These are phyloP conservation scores for Stictocephala bisonia DNA, from an alignment of 2,888 invertebrate genomes.

Conservation along the genomic window DNA sequence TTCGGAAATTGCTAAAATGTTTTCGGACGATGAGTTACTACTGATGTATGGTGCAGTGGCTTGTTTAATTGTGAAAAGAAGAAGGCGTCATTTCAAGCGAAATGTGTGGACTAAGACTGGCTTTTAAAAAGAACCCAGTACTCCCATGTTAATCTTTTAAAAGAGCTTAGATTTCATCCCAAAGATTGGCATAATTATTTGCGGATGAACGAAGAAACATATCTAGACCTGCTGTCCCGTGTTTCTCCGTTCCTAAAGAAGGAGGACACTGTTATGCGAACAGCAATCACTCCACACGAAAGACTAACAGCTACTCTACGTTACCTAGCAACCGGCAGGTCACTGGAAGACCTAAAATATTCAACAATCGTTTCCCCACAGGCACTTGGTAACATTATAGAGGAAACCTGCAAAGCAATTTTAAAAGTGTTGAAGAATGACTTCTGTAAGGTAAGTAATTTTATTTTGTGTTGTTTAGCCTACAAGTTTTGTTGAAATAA, in stretches of 20 bases:
- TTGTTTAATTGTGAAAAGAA: too few relatives aligned
- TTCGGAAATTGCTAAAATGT: too few relatives aligned
- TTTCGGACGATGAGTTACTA: too few relatives aligned
- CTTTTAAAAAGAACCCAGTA: not conserved
- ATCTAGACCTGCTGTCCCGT: constrained; percentile 32
- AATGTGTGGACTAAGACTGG: too few relatives aligned
- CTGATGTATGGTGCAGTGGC: too few relatives aligned
- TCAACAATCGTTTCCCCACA: constrained; percentile 41
- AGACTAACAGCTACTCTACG: constrained; percentile 48
- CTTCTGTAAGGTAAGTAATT: too few relatives aligned
- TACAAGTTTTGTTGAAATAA: too few relatives aligned
- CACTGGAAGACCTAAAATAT: too few relatives aligned
- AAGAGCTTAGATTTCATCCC: constrained; percentile 22
- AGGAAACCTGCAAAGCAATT: not conserved
- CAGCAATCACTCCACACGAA: constrained; percentile 46
- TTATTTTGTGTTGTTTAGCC: too few relatives aligned
- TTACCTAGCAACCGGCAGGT: constrained; percentile 47
- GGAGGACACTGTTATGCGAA: constrained; percentile 50
- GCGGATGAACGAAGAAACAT: constrained; percentile 45
- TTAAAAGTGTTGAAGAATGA: constrained; percentile 6
- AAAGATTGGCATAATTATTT: constrained; percentile 37
- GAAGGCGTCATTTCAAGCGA: too few relatives aligned
- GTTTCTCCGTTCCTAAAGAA: constrained; percentile 42
- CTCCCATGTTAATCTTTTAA: constrained; percentile 4
- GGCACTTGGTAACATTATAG: constrained; percentile 1